Conservation (phyloP, 2,888 invertebrate genomes). For the Cecidostiba fungosa region DNA sequence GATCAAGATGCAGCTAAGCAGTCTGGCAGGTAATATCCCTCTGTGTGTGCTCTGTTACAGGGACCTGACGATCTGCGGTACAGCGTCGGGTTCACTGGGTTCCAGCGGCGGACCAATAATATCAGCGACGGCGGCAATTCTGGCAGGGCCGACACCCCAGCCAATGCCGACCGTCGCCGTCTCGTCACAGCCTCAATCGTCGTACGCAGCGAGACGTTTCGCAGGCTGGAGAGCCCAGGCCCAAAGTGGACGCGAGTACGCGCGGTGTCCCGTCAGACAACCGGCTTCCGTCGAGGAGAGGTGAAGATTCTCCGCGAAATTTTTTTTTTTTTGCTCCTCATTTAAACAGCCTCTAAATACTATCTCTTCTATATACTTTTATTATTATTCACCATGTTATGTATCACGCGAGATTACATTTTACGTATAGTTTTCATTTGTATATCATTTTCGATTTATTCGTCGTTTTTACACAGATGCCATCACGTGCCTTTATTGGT, state of each 20-base stretch:
- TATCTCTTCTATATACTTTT: not conserved
- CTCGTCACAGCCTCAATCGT: constrained; percentile 17
- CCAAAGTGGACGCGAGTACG: constrained; percentile 75
- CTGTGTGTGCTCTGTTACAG: constrained; percentile 29
- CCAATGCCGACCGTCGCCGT: constrained; percentile 64
- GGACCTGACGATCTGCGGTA: constrained; percentile 14
- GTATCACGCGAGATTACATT: not conserved
- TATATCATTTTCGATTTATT: not conserved
- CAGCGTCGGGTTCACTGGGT: not conserved
- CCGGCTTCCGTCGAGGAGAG: constrained; percentile 78
- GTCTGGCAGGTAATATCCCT: constrained; percentile 3
- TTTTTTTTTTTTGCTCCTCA: not conserved
- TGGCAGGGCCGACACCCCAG: constrained; percentile 60
- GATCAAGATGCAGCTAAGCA: not conserved
- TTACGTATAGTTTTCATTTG: not conserved
- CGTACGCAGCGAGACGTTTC: constrained; percentile 71
- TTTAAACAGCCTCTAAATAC: not conserved
- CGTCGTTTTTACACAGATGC: not conserved
- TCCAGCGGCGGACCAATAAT: not conserved
- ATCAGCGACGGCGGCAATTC: not conserved
- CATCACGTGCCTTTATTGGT: constrained; percentile 33
- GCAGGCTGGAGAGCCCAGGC: constrained; percentile 74
- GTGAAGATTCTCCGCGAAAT: constrained; percentile 67
- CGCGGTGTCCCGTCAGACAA: constrained; percentile 77
- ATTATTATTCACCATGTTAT: not conserved